phyloP scores from a whole-genome alignment of 2,113 vertebrate genomes.

The Mola mola region DNA sequence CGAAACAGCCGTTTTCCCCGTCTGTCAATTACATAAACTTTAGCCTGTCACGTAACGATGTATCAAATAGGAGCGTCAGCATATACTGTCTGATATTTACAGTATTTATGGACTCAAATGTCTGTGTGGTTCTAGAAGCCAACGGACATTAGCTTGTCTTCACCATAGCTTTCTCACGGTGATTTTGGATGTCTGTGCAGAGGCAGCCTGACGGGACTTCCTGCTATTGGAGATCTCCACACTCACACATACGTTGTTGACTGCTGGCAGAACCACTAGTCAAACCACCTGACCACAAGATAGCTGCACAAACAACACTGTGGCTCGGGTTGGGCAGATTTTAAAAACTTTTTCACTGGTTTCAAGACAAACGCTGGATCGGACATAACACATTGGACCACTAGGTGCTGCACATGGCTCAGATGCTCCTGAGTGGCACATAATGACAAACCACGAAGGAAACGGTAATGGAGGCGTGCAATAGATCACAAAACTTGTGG shows the following conservation, averaged over 20 bases:
- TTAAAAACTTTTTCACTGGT: background rate
- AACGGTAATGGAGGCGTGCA: background rate
- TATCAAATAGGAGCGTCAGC: too few species aligned
- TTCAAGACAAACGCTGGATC: background rate
- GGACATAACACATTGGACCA: background rate
- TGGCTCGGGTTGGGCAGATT: background rate
- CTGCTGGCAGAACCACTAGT: constrained; percentile 17
- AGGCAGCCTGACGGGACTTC: constrained; percentile 41
- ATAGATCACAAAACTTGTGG: background rate
- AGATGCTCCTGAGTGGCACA: background rate
- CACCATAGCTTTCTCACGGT: constrained; percentile 15
- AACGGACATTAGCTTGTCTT: constrained; percentile 12
- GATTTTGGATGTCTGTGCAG: constrained; percentile 20
- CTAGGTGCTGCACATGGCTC: background rate
- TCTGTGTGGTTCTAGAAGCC: background rate
- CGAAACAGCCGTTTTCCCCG: too few species aligned
- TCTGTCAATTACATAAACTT: too few species aligned
- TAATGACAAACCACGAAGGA: background rate
- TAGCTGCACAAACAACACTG: constrained; percentile 4
- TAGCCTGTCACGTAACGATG: background rate
- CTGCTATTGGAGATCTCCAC: constrained; percentile 39
- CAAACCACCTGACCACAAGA: constrained; percentile 31
- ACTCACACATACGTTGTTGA: constrained; percentile 36
- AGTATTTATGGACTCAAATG: background rate
- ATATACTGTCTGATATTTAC: background rate